Conservation (phyloP, 2,888 invertebrate genomes). For the Achlya flavicornis region DNA sequence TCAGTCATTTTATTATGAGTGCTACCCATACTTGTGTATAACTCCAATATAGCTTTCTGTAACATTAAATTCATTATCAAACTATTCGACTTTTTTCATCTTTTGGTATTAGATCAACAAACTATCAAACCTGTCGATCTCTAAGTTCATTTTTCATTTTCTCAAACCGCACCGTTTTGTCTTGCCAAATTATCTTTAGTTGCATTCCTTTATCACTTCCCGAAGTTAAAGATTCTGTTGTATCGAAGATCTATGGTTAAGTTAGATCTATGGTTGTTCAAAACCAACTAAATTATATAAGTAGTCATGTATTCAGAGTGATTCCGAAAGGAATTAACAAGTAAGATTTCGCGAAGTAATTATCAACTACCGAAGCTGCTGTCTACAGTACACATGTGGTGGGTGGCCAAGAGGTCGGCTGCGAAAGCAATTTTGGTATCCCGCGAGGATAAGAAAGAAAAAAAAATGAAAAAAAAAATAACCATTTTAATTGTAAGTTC, state of each 20-base stretch:
- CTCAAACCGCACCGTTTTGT: conserved; percentile 58
- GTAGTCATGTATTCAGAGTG: not conserved
- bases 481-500: too few species aligned
- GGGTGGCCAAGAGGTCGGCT: too few species aligned
- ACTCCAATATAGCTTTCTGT: conserved; percentile 60
- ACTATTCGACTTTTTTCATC: not conserved
- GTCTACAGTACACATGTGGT: too few species aligned
- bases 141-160: conserved; percentile 63
- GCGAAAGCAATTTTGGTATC: too few species aligned
- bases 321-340: not conserved
- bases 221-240: not conserved
- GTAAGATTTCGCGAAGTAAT: too few species aligned
- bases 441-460: too few species aligned
- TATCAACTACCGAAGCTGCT: too few species aligned
- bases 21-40: conserved; percentile 57
- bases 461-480: too few species aligned
- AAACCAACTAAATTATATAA: not conserved
- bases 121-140: conserved; percentile 57
- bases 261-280: not conserved
- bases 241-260: too few species aligned
- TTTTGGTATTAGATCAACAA: too few species aligned
- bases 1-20: conserved; percentile 55
- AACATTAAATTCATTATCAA: not conserved
- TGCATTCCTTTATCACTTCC: conserved; percentile 44
- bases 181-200: conserved; percentile 61